Evolutionary conservation across 1,140 invertebrate species (phyloP), one percentile per base, ranked within the genome.

Genomic region (Habropoda laboriosa): DNA sequence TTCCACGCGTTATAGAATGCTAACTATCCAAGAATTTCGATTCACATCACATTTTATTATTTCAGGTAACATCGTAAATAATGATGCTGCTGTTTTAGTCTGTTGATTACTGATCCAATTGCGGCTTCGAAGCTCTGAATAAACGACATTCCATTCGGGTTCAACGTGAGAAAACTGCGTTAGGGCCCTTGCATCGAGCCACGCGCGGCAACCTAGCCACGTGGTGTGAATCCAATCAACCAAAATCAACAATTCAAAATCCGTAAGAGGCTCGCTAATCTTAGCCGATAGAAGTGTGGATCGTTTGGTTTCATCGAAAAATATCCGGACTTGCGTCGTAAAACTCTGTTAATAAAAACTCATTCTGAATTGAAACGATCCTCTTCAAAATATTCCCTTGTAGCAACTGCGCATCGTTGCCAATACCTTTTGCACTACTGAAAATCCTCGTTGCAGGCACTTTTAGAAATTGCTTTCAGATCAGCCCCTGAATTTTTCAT

Each of bases 161-260:
- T n/a, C n/a, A n/a, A 21, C 24, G 4, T 10, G 51, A 64, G 49
- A 30, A 64, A 75, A n/a, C 18, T n/a, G 35, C 21, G 35, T 40
- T 61, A 83, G 80, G 86, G 87, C 88, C 85, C 86, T 87, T 82
- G 86, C 86, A 83, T 86, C n/a, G n/a, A n/a, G n/a, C n/a, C n/a
- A n/a, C n/a, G n/a, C n/a, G n/a, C n/a, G n/a, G n/a, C n/a, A n/a
- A 57, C 24, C 51, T 67, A 53, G 79, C 74, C 71, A 82, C 79
- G 84, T 67, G 87, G 82, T 86, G 55, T 80, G 57, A n/a, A n/a
- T n/a, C n/a, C n/a, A n/a, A n/a, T 75, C 66, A 81, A 79, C 67
- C 83, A 79, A 87, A 89, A 86, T 79, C 79, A 83, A 87, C 80
- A 66, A 64, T 86, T 76, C 61, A 38, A 40, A n/a, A 60, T 45